Percentiles rank a stretch among this genome's conserved stretches.
Evolutionary conservation across 2,797 vertebrate genomes (phyloP).

Genomic region (Picus viridis): DNA sequence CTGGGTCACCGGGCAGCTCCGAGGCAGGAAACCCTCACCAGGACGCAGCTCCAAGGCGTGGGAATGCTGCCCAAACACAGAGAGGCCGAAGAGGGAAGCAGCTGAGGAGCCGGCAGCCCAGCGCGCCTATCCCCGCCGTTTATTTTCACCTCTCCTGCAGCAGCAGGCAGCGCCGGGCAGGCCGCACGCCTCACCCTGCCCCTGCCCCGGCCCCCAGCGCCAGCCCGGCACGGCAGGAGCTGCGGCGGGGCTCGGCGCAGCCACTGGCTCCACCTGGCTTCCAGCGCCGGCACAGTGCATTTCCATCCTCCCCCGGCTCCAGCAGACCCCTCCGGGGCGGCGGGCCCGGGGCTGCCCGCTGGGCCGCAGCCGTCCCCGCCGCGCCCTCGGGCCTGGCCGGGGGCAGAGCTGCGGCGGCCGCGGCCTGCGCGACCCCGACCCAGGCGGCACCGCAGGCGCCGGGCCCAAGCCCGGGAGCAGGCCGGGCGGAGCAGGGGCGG

Average conservation of each 20-base stretch:
- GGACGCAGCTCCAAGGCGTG: rapidly evolving
- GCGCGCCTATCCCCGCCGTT: rapidly evolving
- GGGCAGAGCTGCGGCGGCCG: not conserved
- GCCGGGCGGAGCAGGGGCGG: no score
- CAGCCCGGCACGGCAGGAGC: not conserved
- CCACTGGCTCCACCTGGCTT: not conserved
- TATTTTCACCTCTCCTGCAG: rapidly evolving
- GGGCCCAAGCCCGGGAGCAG: not conserved
- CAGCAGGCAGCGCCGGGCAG: not conserved
- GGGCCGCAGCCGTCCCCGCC: not conserved
- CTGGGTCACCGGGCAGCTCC: rapidly evolving
- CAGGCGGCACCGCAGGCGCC: no score
- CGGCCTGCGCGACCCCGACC: not conserved
- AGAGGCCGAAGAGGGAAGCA: rapidly evolving
- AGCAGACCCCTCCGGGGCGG: not conserved
- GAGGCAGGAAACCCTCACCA: rapidly evolving
- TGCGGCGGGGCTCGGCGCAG: rapidly evolving
- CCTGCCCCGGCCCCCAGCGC: rapidly evolving
- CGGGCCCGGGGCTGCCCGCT: not conserved
- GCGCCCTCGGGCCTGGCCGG: no score
- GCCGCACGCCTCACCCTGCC: rapidly evolving
- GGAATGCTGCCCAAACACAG: rapidly evolving
- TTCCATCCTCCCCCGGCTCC: rapidly evolving
- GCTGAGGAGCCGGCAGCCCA: rapidly evolving
- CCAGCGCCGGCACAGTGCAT: not conserved